phyloP scores from a whole-genome alignment of 2,113 vertebrate species.

The Megaleporinus macrocephalus region DNA sequence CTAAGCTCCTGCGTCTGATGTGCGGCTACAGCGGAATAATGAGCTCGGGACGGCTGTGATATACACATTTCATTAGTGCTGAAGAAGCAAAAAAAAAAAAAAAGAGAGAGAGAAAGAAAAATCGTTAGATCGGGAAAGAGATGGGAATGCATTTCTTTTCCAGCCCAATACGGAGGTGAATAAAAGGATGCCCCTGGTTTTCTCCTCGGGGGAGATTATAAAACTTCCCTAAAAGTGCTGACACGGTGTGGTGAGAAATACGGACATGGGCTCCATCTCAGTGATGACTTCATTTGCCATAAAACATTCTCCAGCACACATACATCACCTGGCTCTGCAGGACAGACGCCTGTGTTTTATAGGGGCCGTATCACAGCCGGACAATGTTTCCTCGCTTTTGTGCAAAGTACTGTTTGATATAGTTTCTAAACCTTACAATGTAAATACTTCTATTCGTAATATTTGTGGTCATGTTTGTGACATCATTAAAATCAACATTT shows the following conservation, averaged over 20 bases:
- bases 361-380: background rate
- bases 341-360: slow-evolving; percentile 15
- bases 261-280: slow-evolving; percentile 10
- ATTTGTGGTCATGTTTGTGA: too few relatives aligned
- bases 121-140: background rate
- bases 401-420: too few relatives aligned
- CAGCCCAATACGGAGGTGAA: slow-evolving; percentile 1
- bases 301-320: slow-evolving; percentile 21
- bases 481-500: too few relatives aligned
- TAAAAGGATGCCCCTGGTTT: background rate
- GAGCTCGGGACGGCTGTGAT: slow-evolving; percentile 44
- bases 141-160: background rate
- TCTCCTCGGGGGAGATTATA: background rate
- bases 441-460: too few relatives aligned
- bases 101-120: background rate
- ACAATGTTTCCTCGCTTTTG: too few relatives aligned
- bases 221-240: slow-evolving; percentile 30
- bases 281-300: slow-evolving; percentile 37
- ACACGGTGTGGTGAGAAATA: background rate
- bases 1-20: slow-evolving; percentile 35
- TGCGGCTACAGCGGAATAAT: slow-evolving; percentile 46
- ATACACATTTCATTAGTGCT: slow-evolving; percentile 30
- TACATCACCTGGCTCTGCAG: slow-evolving; percentile 3
- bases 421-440: too few relatives aligned
- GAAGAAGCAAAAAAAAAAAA: slow-evolving; percentile 11